Evolutionary conservation across 2,888 invertebrate species (phyloP), one percentile per base, ranked within the genome.

Genomic region (Drosophila maculinotata): DNA sequence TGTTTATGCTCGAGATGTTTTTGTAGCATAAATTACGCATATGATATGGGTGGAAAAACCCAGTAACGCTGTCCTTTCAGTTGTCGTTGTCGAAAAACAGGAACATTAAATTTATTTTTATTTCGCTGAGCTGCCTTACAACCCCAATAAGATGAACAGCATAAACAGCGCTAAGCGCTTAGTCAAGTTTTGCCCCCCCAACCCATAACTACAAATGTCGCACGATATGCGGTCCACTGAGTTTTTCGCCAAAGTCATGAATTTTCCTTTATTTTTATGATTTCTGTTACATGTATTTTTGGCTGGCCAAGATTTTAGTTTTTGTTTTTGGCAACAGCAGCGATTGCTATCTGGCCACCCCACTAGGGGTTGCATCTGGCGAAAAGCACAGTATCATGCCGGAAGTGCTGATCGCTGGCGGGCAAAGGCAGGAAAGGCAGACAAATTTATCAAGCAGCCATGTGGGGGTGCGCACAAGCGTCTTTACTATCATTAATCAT

Each of bases 61-160:
- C 28, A 58, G 52, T 36, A 25, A 35, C 30, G 35, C 39, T 44
- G 58, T 64, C 39, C 52, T 53, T 42, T 49, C 51, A 33, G 59
- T 51, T 33, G 47, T 26, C 42, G 42, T 69, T 58, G 69, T 45
- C 67, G 76, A 75, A 81, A 87, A 87, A 84, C 89, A 88, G 75
- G 66, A 87, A 89, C 86, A 87, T 89, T 84, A 87, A 89, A 89
- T 89, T 81, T 88, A 89, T 84, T 89, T 87, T 87, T 88, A 87
- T 82, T 88, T 84, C 68, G 42, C 39, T 57, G 42, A 44, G 20
- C 44, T 67, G 71, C 35, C 64, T 58, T 58, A 42, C 72, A 85
- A 72, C 82, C 87, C 69, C 58, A 66, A 68, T 53, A 17, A 33
- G 56, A 49, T 58, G 38, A 71, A 75, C 66, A 65, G 49, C 56